Evolutionary conservation across 1,140 invertebrate genomes (phyloP).

Genomic region (Drosophila aff.): DNA sequence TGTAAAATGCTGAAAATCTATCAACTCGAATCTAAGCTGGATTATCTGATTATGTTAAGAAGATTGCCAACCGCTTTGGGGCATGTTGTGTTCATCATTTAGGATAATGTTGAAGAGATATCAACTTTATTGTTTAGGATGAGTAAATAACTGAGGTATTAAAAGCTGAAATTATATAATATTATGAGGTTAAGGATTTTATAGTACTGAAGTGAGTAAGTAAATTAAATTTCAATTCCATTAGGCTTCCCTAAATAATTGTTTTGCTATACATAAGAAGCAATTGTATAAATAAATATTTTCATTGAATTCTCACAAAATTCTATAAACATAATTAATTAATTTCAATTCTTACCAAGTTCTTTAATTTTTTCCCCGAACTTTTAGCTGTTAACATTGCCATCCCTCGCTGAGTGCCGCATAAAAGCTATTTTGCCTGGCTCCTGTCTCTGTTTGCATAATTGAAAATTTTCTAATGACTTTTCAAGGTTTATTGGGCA

Average conservation of each 20-base stretch:
- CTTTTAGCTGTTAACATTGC: not conserved
- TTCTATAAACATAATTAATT: too few species aligned
- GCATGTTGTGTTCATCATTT: not conserved
- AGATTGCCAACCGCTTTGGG: not conserved
- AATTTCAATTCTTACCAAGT: not conserved
- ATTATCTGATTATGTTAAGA: slow-evolving; percentile 21
- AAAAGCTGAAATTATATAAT: not conserved
- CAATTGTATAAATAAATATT: too few species aligned
- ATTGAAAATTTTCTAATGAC: slow-evolving; percentile 77
- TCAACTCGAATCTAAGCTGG: slow-evolving; percentile 11
- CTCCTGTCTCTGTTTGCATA: slow-evolving; percentile 58
- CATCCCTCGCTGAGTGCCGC: slow-evolving; percentile 8
- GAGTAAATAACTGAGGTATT: not conserved
- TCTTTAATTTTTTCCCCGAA: not conserved
- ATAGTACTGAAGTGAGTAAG: not conserved
- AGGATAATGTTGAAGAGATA: not conserved
- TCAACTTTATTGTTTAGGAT: too few species aligned
- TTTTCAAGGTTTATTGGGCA: slow-evolving; percentile 76
- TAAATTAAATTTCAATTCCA: not conserved
- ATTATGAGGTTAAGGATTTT: not conserved
- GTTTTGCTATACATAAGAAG: too few species aligned
- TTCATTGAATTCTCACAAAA: not conserved
- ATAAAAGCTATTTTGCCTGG: slow-evolving; percentile 14
- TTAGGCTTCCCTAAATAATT: not conserved
- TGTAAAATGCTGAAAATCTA: not conserved